Evolutionary conservation across 2,797 vertebrate genomes (phyloP), one percentile per base, ranked within the genome.

Genomic region (Cichlasoma orientale): DNA sequence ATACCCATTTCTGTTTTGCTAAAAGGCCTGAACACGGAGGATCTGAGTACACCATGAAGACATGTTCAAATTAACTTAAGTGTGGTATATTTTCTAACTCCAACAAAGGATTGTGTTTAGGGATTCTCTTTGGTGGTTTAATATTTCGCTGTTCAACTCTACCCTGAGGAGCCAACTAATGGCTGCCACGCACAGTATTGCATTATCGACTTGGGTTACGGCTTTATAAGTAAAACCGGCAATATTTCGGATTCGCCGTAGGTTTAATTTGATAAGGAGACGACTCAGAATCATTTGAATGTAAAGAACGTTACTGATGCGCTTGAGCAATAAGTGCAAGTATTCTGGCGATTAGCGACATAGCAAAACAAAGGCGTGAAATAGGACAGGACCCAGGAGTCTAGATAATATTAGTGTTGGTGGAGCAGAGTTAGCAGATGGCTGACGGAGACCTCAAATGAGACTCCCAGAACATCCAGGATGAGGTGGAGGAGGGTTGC

Each of bases 1-100:
- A 56, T 72, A 74, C 5, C 33, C 19, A 59, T 66, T 79, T 75
- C 33, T 61, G 5, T 75, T 33, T 74, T 59, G 63, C 75, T 59
- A 9, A 57, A 41, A 77, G 56, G 74, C 69, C 47, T 31, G 21
- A 54, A 78, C 29, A 69, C 47, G 25, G 56, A 79, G 21, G 0
- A 56, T 74, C 54, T 52, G 23, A n/a, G 33, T 47, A 74, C 57
- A 27, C 29, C 12, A 6, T 38, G 77, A 25, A 47, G 61, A 25
- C 61, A 47, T 66, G 61, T 29, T 66, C 10, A 66, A 47, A 66
- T 47, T 66, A 23, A 29, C 61, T 50, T 68, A 68, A 68, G 63
- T 50, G 19, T 50, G 25, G 25, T 29, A n/a, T 29, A n/a, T 68
- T 50, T 50, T 29, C 44, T 50, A 50, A 50, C 23, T 50, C 7